These are phyloP conservation scores for Struthidea cinerea DNA, from an alignment of 2,113 vertebrate species.

Conservation along the genomic window DNA sequence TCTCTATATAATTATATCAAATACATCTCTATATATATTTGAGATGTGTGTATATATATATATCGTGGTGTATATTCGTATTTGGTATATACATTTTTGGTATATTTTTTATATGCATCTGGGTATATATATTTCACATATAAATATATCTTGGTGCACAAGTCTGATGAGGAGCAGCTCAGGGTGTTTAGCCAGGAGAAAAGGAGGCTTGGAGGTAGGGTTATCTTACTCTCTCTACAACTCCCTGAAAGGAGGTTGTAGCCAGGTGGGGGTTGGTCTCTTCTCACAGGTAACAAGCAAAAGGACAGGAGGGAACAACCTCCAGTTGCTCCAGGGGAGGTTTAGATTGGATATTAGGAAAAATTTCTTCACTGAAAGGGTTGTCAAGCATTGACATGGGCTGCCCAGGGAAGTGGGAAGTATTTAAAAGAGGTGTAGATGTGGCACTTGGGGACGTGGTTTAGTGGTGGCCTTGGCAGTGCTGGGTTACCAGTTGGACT, in stretches of 20 bases:
- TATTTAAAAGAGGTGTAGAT: background rate
- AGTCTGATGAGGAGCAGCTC: background rate
- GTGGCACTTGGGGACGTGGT: background rate
- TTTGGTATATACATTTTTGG: background rate
- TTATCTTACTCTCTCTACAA: background rate
- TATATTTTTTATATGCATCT: background rate
- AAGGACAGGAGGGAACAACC: background rate
- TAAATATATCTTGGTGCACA: background rate
- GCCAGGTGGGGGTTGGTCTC: background rate
- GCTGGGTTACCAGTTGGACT: background rate
- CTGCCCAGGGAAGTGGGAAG: background rate
- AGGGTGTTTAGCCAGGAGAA: background rate
- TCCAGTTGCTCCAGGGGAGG: background rate
- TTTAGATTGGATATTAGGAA: background rate
- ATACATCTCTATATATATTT: background rate
- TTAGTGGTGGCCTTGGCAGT: background rate
- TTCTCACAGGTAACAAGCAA: background rate
- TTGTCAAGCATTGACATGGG: background rate
- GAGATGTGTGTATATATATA: background rate
- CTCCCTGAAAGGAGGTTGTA: background rate
- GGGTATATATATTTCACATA: background rate
- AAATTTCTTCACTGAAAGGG: background rate
- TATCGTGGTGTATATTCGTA: background rate
- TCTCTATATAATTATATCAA: background rate
- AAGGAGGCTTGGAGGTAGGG: too few species aligned